Evolutionary conservation across 2,113 vertebrate species (phyloP), one percentile per base, ranked within the genome.

Genomic region (Casuarius casuarius): DNA sequence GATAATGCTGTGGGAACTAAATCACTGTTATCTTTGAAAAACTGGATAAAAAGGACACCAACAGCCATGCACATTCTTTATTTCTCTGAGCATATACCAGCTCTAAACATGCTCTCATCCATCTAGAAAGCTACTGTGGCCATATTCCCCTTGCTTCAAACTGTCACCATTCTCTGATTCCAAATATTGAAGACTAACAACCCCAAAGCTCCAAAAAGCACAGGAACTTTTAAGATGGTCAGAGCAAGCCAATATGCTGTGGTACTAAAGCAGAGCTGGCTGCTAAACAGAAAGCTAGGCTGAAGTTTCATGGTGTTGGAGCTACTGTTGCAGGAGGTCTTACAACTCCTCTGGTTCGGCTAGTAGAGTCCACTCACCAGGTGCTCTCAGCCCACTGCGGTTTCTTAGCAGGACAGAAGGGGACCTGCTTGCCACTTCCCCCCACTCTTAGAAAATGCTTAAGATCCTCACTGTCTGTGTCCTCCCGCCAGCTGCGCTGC

Each of bases 401-500:
- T 48, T 33, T 65, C 40, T 40, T 86, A 12, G 67, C 22, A 59
- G n/a, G 42, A n/a, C 4, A 25, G 61, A 40, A 40, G 54, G 18
- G 25, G 49, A 71, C 49, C 26, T 17, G n/a, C 25, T 66, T 19
- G 22, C 5, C 6, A 7, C 54, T 72, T 29, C 79, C 66, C 22
- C 10, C 52, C 51, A 31, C 56, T 16, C 42, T n/a, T 21, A 38
- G 33, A 7, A 73, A 59, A 54, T 3, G 1, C 10, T 81, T 5
- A 42, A 5, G 35, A 3, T 49, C 29, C 99, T 98, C 96, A 99
- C 99, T 99, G 97, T 99, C 99, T 0, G 89, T 1, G 2, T 99
- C 99, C 0, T 99, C 98, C 91, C 77, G 97, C 99, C 99, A 99
- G 98, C 99, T 99, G 88, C 28, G 94, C 96, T 99, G 99, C 99